Conservation (phyloP, 2,888 invertebrate genomes). For the Lymantria monacha region DNA sequence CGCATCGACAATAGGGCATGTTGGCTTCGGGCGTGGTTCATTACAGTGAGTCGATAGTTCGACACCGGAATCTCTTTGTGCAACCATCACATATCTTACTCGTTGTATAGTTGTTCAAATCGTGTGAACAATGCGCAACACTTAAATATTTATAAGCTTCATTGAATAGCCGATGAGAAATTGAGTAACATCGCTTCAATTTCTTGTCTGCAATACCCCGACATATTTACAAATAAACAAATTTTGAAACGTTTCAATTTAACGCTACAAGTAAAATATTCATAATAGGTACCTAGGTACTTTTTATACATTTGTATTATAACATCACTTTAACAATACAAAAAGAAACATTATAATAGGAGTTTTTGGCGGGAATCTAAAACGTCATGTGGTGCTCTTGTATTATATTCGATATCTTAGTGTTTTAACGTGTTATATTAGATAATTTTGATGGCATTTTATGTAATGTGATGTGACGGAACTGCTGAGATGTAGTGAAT, state of each 20-base stretch:
- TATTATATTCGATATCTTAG: too few relatives aligned
- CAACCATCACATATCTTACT: conserved; percentile 51
- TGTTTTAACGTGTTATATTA: too few relatives aligned
- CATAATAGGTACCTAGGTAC: too few relatives aligned
- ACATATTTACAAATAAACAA: not conserved
- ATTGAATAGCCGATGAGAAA: not conserved
- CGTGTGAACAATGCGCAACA: conserved; percentile 38
- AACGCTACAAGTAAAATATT: too few relatives aligned
- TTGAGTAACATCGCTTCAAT: not conserved
- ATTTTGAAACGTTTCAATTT: not conserved
- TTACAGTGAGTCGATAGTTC: conserved; percentile 55
- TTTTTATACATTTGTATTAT: too few relatives aligned
- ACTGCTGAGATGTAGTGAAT: too few relatives aligned
- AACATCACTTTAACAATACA: too few relatives aligned
- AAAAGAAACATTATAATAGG: too few relatives aligned
- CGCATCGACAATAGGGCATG: conserved; percentile 48
- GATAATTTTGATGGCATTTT: too few relatives aligned
- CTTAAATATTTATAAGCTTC: conserved; percentile 4
- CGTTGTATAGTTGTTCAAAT: conserved; percentile 51
- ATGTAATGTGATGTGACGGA: too few relatives aligned
- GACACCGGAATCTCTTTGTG: conserved; percentile 57
- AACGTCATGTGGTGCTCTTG: too few relatives aligned
- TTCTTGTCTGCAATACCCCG: not conserved
- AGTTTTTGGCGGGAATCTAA: too few relatives aligned
- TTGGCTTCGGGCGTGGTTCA: conserved; percentile 50